Base-by-base conservation (phyloP, 1,140 invertebrate genomes). In the Bombus waltoni region DNA sequence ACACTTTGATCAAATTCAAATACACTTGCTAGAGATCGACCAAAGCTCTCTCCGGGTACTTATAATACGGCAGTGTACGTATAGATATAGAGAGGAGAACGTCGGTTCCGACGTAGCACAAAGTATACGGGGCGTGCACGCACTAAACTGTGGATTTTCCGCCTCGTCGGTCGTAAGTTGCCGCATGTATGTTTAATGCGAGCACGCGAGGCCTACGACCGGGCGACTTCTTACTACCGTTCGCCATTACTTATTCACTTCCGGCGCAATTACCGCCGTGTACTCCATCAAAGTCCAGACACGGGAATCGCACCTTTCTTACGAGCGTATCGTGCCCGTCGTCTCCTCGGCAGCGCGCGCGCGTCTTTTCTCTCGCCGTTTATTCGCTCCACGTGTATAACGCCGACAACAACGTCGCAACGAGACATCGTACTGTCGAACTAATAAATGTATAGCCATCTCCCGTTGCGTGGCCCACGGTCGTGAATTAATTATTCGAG, bases 211-310 rank as follows among this genome's bases (percentile, higher is more conserved):
- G 91, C 92, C 91, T 92, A 90, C 91, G 92, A 92, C 92, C 90
- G 84, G 89, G 85, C 89, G 80, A 91, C 86, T 93, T 90, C 89
- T 91, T 91, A 87, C 91, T 90, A 81, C 78, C 89, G 82, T 91
- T 87, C 80, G 62, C 74, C 83, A 86, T 94, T 92, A 93, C 81
- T 94, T 93, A 94, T 94, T 94, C 91, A 94, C 89, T 85, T 83
- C 66, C 83, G 72, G 83, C 76, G 89, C 87, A 92, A 91, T 92
- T 92, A 91, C 91, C 83, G 72, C 68, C 25, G 79, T 79, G 81
- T 88, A 76, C 89, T 90, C 81, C 77, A 90, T 90, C 89, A 90
- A 91, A 90, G 83, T 87, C 68, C 77, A 87, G 83, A 87, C 81
- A 38, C 73, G 73, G 71, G 71, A 65, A 81, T 87, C 86, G 83